phyloP scores from a whole-genome alignment of 2,797 vertebrate genomes.

The Dipus sagitta region DNA sequence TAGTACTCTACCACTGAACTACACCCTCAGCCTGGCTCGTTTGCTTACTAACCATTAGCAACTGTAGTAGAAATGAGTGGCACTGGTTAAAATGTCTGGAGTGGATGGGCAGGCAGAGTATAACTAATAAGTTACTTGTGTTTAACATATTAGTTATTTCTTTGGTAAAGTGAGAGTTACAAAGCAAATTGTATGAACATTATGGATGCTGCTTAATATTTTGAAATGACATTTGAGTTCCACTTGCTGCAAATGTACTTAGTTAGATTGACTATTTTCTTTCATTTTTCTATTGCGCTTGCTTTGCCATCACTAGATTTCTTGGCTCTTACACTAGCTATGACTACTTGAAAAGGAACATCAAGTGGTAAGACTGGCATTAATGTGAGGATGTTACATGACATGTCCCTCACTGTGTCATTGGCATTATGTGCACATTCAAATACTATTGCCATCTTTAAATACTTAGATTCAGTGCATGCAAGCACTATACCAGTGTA shows the following conservation, averaged over 20 bases:
- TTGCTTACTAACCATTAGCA: background rate
- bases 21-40: background rate
- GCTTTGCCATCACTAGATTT: slow-evolving; percentile 91
- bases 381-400: slow-evolving; percentile 87
- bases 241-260: slow-evolving; percentile 54
- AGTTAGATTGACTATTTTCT: slow-evolving; percentile 89
- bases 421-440: slow-evolving; percentile 89
- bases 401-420: slow-evolving; percentile 86
- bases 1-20: background rate
- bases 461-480: background rate
- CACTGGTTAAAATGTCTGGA: background rate
- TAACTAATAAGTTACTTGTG: background rate
- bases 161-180: background rate
- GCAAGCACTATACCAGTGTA: background rate
- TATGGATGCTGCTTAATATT: slow-evolving; percentile 20
- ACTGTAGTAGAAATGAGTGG: background rate
- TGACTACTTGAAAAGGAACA: slow-evolving; percentile 91
- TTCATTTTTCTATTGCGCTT: slow-evolving; percentile 89
- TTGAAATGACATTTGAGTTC: slow-evolving; percentile 68
- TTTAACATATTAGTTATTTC: background rate
- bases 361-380: slow-evolving; percentile 90
- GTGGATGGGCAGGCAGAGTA: background rate
- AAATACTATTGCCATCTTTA: slow-evolving; percentile 51
- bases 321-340: slow-evolving; percentile 91
- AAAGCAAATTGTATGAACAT: slow-evolving; percentile 14